A percentile compares a stretch with the other conserved stretches of the same genome.
Evolutionary conservation across 2,797 vertebrate genomes (phyloP).

Genomic region (Cygnus olor): DNA sequence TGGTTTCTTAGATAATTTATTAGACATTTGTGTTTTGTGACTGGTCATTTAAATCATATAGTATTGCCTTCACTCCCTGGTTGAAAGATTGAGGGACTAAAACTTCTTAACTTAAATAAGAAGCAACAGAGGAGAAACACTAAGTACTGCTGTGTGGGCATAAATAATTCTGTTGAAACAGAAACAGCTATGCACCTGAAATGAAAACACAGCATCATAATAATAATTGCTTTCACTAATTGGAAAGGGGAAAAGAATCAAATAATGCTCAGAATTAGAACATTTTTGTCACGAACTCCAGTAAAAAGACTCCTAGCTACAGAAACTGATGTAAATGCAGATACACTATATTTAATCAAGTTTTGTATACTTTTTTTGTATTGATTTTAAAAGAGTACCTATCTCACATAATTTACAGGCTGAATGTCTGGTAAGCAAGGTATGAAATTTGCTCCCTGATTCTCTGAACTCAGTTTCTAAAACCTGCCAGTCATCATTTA

Average conservation of each 20-base stretch:
- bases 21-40: conserved; percentile 25
- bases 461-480: conserved; percentile 41
- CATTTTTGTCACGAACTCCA: neutral
- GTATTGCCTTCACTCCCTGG: neutral
- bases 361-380: conserved; percentile 11
- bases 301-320: neutral
- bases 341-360: neutral
- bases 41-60: conserved; percentile 25
- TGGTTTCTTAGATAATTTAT: conserved; percentile 40
- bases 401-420: conserved; percentile 32
- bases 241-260: neutral
- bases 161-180: neutral
- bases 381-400: conserved; percentile 30
- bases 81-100: conserved; percentile 9
- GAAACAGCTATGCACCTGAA: neutral
- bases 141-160: neutral
- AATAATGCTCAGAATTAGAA: neutral
- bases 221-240: neutral
- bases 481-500: conserved; percentile 67
- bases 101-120: conserved; percentile 22
- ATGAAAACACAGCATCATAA: neutral
- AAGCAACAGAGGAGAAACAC: conserved; percentile 15
- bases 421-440: neutral
- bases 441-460: conserved; percentile 28
- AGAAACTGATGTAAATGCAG: neutral